Conservation (phyloP, 2,113 vertebrate species). For the Nycticorax nycticorax region DNA sequence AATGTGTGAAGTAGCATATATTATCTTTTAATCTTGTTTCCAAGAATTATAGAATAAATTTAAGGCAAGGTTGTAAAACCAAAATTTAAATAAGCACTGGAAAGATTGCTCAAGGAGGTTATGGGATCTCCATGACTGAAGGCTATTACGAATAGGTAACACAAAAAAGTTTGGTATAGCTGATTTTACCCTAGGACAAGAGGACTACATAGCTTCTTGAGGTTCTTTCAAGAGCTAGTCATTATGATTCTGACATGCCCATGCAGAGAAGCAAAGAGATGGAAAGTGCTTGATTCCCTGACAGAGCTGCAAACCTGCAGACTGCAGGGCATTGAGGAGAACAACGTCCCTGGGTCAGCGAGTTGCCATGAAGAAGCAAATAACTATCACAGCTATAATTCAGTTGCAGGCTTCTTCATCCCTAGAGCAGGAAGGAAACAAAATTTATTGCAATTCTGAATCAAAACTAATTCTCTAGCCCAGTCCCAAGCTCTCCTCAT, state of each 20-base stretch:
- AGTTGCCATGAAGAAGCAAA: background rate
- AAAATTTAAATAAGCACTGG: background rate
- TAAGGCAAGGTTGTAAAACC: background rate
- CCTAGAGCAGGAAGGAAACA: background rate
- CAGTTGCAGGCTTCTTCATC: background rate
- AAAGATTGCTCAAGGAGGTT: background rate
- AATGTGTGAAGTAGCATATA: background rate
- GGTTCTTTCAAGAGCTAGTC: background rate
- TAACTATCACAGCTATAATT: background rate
- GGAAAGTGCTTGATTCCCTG: background rate
- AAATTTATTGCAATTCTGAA: background rate
- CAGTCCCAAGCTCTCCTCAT: background rate
- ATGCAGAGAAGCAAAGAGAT: background rate
- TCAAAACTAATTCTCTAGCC: background rate
- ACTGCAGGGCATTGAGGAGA: background rate
- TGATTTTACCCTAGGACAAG: background rate
- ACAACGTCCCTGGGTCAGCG: background rate
- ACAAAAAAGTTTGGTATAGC: background rate
- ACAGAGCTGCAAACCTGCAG: background rate
- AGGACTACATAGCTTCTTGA: background rate
- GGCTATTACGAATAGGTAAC: background rate
- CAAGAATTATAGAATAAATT: background rate
- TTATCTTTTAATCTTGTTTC: background rate
- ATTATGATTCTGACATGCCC: background rate
- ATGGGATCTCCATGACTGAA: background rate